Evolutionary conservation across 2,797 vertebrate genomes (phyloP), one percentile per base, ranked within the genome.

Genomic region (Acanthopagrus latus): DNA sequence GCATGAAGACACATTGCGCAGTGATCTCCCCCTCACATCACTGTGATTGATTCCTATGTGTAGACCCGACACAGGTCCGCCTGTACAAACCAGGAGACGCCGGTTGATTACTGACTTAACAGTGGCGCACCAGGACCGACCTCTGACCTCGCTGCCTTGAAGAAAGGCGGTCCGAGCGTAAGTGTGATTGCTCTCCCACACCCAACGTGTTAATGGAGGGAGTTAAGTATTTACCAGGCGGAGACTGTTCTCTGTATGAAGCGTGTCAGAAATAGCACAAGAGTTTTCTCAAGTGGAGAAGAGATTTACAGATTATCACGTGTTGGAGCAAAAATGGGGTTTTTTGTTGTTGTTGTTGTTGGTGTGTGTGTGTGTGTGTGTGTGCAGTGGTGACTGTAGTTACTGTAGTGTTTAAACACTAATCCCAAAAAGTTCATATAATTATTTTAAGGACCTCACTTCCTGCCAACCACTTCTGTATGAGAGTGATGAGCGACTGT

Each of bases 41-140:
- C 1, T 56, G 13, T 21, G 18, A 58, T 62, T 67, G 48, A 70
- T 80, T 71, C 74, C 12, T 1, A 60, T 17, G 16, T 76, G 29
- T 14, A 54, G 44, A 69, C 47, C 23, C 72, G 18, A 74, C 3
- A 58, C 8, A 54, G 4, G 21, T n/a, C 11, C 25, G 23, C 18
- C 59, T 51, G 21, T 17, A 16, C 18, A 68, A 54, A 51, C 8
- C 23, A 71, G 20, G 46, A 44, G 25, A 52, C 43, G 12, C 29
- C 46, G 20, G n/a, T 27, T 64, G n/a, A 18, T 59, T 12, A 47
- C 2, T 21, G n/a, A 38, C 14, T 17, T 1, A n/a, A 43, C 18
- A 47, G 41, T 54, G 7, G 29, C 59, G 6, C 13, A 43, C 25
- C 23, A 57, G 16, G 17, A 52, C 4, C 38, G 13, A 54, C 5